Percentiles rank a stretch among this genome's conserved stretches.
These are phyloP conservation scores for Lepilemur ruficaudatus DNA, from an alignment of 2,797 vertebrate species.

Conservation along the genomic window DNA sequence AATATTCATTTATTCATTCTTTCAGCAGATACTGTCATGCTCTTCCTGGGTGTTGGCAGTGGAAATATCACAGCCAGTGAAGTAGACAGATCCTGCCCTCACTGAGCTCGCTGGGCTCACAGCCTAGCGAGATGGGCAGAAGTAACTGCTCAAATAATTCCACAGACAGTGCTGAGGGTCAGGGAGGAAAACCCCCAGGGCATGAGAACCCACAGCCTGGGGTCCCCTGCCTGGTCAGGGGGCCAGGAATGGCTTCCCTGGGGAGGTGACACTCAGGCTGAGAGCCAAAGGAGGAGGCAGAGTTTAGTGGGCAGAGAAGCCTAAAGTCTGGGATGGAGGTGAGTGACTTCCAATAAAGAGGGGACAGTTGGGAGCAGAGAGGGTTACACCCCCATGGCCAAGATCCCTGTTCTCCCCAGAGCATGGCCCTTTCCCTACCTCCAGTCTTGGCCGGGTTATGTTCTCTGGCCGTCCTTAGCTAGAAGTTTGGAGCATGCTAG, in stretches of 20 bases:
- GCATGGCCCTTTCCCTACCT: rapidly evolving
- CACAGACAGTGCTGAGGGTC: too few relatives aligned
- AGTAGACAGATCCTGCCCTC: not conserved
- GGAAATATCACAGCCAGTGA: not conserved
- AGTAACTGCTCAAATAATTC: not conserved
- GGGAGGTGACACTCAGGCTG: not conserved
- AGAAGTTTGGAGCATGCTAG: not conserved
- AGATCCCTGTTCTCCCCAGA: not conserved
- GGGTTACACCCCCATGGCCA: too few relatives aligned
- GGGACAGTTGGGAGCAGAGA: not conserved
- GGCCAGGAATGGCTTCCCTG: not conserved
- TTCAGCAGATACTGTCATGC: not conserved
- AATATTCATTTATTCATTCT: not conserved
- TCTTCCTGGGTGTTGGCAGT: not conserved
- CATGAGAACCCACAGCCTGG: not conserved
- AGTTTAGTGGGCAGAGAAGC: not conserved
- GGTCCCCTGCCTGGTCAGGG: not conserved
- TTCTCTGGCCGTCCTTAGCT: not conserved
- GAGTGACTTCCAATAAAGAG: not conserved
- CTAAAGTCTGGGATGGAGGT: not conserved
- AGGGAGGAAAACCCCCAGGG: not conserved
- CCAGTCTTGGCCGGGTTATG: not conserved
- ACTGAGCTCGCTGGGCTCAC: not conserved
- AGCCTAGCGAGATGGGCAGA: not conserved
- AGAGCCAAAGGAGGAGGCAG: not conserved